phyloP scores from a whole-genome alignment of 2,113 vertebrate genomes.

The Edolisoma coerulescens region DNA sequence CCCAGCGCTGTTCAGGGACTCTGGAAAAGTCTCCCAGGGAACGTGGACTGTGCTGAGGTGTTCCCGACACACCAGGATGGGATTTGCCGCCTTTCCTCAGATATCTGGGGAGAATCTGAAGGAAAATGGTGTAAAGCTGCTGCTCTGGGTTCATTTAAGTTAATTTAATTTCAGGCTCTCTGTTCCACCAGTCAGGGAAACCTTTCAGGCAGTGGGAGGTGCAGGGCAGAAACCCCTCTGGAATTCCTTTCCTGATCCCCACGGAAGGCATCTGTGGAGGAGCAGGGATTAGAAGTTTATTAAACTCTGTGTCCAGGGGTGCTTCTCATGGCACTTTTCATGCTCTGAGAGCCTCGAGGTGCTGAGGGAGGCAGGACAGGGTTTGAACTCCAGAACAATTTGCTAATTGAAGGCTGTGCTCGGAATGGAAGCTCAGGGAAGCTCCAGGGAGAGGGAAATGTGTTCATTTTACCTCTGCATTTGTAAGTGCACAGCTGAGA shows the following conservation, averaged over 20 bases:
- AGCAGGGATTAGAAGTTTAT: accelerated
- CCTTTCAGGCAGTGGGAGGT: background rate
- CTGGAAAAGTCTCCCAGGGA: background rate
- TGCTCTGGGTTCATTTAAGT: background rate
- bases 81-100: background rate
- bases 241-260: background rate
- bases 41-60: background rate
- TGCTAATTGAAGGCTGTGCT: background rate
- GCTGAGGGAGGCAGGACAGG: background rate
- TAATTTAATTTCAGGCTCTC: background rate
- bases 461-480: background rate
- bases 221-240: background rate
- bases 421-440: background rate
- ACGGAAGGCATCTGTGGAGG: accelerated
- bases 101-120: accelerated
- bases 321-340: accelerated
- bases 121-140: background rate
- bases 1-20: background rate
- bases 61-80: background rate
- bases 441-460: background rate
- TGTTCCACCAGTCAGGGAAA: background rate
- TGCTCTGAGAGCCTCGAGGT: background rate
- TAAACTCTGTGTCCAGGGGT: accelerated
- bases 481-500: background rate
- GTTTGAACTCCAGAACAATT: background rate